Conservation (phyloP, 1,140 invertebrate genomes). For the Hesperophylax magnus region DNA sequence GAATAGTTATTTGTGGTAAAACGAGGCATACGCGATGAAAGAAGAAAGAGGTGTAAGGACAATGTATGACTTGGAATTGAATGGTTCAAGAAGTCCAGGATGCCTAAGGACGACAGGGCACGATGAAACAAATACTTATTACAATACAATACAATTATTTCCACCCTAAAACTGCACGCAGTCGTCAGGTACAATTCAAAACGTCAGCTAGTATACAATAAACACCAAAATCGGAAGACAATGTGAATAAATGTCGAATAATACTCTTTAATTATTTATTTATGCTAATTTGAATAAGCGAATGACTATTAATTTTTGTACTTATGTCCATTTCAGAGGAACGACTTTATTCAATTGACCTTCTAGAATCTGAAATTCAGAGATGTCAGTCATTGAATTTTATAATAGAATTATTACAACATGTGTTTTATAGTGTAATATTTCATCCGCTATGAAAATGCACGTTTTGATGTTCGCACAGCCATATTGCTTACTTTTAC, state of each 20-base stretch:
- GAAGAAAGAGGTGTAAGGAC: too few species aligned
- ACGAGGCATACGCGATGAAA: too few species aligned
- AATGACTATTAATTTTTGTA: constrained; percentile 4
- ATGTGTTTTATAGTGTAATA: not conserved
- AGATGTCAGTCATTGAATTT: constrained; percentile 11
- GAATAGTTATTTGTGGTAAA: too few species aligned
- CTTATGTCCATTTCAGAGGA: constrained; percentile 1
- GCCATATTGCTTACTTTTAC: not conserved
- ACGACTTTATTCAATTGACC: constrained; percentile 26
- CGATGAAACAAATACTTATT: too few species aligned
- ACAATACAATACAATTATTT: too few species aligned
- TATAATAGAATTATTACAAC: not conserved
- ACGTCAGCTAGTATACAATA: too few species aligned
- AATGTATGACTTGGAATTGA: too few species aligned
- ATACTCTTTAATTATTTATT: not conserved
- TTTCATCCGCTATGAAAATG: not conserved
- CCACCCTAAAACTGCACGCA: too few species aligned
- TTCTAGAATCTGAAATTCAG: not conserved
- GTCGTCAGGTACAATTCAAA: too few species aligned
- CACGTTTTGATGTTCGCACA: not conserved
- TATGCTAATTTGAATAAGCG: constrained; percentile 6
- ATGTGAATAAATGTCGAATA: not conserved
- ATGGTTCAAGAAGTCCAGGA: too few species aligned
- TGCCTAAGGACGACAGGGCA: too few species aligned
- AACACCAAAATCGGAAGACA: not conserved